Conservation (phyloP, 2,113 vertebrate genomes). For the Isichthys henryi region DNA sequence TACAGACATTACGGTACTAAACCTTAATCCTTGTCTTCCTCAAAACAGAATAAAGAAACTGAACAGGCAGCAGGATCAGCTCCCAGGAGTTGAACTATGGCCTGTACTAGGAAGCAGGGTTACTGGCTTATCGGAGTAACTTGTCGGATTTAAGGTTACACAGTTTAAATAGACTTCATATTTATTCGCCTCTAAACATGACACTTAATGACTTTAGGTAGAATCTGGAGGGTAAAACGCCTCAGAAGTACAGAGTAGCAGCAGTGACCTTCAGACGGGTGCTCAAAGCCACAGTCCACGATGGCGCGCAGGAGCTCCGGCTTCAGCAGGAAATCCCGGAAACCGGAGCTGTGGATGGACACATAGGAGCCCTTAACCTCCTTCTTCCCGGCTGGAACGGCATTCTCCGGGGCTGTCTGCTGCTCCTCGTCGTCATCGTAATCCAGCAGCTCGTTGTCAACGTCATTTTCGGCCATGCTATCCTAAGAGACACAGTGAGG, state of each 20-base stretch:
- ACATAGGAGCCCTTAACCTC: slow-evolving; percentile 81
- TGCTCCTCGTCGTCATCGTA: slow-evolving; percentile 81
- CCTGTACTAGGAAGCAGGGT: too few relatives aligned
- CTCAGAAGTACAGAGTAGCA: too few relatives aligned
- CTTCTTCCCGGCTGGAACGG: slow-evolving; percentile 59
- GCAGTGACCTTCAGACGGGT: slow-evolving; percentile 73
- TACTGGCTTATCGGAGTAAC: too few relatives aligned
- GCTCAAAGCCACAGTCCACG: slow-evolving; percentile 81
- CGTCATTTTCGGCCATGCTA: slow-evolving; percentile 73
- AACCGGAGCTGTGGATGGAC: slow-evolving; percentile 83
- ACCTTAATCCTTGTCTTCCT: not conserved
- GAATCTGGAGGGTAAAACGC: not conserved
- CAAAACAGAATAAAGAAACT: too few relatives aligned
- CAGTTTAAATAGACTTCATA: too few relatives aligned
- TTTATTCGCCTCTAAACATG: not conserved
- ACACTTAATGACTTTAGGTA: not conserved
- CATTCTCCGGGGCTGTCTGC: slow-evolving; percentile 60
- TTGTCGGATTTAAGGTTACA: too few relatives aligned
- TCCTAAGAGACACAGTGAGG: not conserved
- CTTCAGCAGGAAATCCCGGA: slow-evolving; percentile 80
- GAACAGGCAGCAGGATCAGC: too few relatives aligned
- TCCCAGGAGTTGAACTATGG: not conserved
- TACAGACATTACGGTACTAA: not conserved
- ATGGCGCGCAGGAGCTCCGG: slow-evolving; percentile 78
- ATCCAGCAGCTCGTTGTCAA: slow-evolving; percentile 77